phyloP scores from a whole-genome alignment of 2,113 vertebrate genomes.

The Gadus macrocephalus region DNA sequence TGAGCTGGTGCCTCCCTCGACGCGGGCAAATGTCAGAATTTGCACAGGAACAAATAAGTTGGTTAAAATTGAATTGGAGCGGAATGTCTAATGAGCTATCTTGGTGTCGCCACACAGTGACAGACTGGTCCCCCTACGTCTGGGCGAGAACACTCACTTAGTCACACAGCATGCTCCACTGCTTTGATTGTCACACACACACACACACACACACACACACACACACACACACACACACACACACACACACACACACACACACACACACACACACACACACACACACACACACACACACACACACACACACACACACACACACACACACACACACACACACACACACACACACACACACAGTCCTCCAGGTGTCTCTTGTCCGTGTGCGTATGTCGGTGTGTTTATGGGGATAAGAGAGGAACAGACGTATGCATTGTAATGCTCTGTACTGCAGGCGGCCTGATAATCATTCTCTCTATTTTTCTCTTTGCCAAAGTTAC shows the following conservation, averaged over 20 bases:
- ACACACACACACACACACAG: not conserved
- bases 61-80: slow-evolving; percentile 59
- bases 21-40: slow-evolving; percentile 76
- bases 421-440: not conserved
- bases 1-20: slow-evolving; percentile 61
- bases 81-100: slow-evolving; percentile 62
- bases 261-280: no score
- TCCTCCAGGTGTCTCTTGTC: slow-evolving; percentile 26
- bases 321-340: not conserved
- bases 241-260: slow-evolving; percentile 16
- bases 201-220: not conserved
- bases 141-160: slow-evolving; percentile 49
- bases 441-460: no score
- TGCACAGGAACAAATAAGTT: slow-evolving; percentile 70
- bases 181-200: slow-evolving; percentile 52
- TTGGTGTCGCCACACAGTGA: slow-evolving; percentile 55
- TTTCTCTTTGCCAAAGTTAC: no score
- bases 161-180: slow-evolving; percentile 52
- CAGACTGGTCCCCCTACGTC: slow-evolving; percentile 27
- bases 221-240: no score
- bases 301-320: slow-evolving; percentile 14
- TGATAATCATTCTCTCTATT: no score
- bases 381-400: not conserved
- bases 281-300: slow-evolving; percentile 11
- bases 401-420: not conserved